Conservation (phyloP, 2,113 vertebrate genomes). For the Callithrix jacchus region DNA sequence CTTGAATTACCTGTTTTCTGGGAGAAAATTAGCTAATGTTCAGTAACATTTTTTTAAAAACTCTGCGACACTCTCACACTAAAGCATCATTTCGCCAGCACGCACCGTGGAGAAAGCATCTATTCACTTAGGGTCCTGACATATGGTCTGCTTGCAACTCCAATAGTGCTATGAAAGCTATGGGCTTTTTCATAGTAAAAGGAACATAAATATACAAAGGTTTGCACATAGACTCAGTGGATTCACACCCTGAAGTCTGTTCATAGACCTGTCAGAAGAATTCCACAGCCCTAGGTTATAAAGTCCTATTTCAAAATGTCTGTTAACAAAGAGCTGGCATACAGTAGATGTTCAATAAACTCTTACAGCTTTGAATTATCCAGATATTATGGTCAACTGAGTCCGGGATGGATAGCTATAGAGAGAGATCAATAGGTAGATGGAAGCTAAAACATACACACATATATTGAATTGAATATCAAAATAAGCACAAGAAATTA, state of each 20-base stretch:
- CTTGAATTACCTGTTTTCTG: background rate
- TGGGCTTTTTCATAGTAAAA: background rate
- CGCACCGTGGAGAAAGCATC: background rate
- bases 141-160: background rate
- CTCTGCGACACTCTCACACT: background rate
- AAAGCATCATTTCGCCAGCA: background rate
- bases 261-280: background rate
- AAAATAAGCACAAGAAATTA: background rate
- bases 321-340: background rate
- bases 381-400: background rate
- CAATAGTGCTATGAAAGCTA: accelerated
- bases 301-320: background rate
- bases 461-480: background rate
- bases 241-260: background rate
- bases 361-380: background rate
- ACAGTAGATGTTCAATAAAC: background rate
- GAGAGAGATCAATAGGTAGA: background rate
- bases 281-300: background rate
- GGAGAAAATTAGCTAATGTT: background rate
- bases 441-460: background rate
- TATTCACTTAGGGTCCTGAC: background rate
- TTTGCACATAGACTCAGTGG: background rate
- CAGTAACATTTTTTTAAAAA: background rate
- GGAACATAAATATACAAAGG: background rate
- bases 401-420: background rate